Conservation (phyloP, 1,140 invertebrate species). For the Diachasma alloeum region DNA sequence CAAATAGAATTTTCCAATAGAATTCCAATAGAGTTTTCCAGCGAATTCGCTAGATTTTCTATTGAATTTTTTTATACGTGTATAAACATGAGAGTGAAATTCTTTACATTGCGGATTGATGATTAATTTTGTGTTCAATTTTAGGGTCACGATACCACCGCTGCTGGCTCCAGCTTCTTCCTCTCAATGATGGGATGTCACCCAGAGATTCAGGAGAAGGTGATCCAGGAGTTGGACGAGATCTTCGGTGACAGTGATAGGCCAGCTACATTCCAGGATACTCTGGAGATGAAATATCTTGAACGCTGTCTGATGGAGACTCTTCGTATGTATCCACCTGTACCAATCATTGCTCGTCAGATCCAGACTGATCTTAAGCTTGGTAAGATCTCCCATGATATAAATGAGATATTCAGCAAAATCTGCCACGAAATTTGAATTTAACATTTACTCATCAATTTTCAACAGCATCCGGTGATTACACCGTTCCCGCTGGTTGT, state of each 20-base stretch:
- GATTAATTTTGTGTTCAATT: background rate
- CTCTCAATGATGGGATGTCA: slow-evolving; percentile 83
- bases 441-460: background rate
- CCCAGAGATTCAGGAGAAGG: slow-evolving; percentile 77
- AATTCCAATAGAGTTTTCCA: no score
- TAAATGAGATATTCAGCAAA: no score
- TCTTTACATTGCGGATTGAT: background rate
- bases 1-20: no score
- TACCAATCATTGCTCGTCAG: slow-evolving; percentile 80
- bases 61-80: no score
- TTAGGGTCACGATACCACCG: slow-evolving; percentile 91
- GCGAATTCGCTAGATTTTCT: no score
- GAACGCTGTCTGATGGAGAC: slow-evolving; percentile 86
- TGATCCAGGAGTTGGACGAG: slow-evolving; percentile 82
- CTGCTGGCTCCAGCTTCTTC: slow-evolving; percentile 85
- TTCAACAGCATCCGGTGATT: slow-evolving; percentile 62
- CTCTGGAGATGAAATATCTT: slow-evolving; percentile 83
- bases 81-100: no score
- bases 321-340: slow-evolving; percentile 84
- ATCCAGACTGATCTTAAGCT: slow-evolving; percentile 75
- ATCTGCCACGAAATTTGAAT: no score
- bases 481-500: slow-evolving; percentile 71
- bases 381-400: no score
- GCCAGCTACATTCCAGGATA: slow-evolving; percentile 78
- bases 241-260: slow-evolving; percentile 84